Evolutionary conservation across 1,140 invertebrate genomes (phyloP).

Genomic region (Drosophila kohkoa): DNA sequence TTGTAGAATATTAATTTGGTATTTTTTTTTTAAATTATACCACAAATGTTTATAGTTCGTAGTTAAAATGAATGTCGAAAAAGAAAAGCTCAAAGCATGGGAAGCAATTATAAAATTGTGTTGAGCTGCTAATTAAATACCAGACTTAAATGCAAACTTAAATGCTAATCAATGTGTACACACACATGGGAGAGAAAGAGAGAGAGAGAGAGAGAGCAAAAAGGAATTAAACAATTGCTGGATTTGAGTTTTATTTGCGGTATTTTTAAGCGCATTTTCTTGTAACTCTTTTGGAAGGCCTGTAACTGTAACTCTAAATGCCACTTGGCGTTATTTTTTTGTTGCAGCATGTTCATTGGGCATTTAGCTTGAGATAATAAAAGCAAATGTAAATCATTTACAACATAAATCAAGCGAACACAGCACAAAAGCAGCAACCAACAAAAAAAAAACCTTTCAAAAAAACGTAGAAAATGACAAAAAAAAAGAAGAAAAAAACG

Average conservation of each 20-base stretch:
- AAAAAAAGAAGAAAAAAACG: conserved; percentile 10
- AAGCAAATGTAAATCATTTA: conserved; percentile 46
- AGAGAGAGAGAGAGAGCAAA: no score
- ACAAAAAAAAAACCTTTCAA: conserved; percentile 26
- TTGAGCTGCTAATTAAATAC: no score
- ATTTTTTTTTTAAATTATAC: no score
- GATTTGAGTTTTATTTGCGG: not conserved
- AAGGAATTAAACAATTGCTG: not conserved
- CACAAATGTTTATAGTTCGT: no score
- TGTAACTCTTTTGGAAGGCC: not conserved
- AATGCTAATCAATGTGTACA: no score
- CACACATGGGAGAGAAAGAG: no score
- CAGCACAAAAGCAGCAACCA: conserved; percentile 5
- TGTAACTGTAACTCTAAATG: not conserved
- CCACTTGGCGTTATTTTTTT: not conserved
- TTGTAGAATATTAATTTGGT: no score
- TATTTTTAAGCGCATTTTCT: conserved; percentile 5
- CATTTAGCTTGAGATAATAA: conserved; percentile 40
- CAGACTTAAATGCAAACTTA: no score
- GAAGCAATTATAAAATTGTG: no score
- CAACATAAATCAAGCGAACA: conserved; percentile 34
- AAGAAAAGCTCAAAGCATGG: no score
- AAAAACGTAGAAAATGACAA: conserved; percentile 4
- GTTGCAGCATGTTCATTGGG: conserved; percentile 19
- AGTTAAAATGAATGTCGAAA: no score